Percentiles rank a stretch among this genome's conserved stretches.
Evolutionary conservation across 2,113 vertebrate species (phyloP).

Genomic region (Podilymbus podiceps): DNA sequence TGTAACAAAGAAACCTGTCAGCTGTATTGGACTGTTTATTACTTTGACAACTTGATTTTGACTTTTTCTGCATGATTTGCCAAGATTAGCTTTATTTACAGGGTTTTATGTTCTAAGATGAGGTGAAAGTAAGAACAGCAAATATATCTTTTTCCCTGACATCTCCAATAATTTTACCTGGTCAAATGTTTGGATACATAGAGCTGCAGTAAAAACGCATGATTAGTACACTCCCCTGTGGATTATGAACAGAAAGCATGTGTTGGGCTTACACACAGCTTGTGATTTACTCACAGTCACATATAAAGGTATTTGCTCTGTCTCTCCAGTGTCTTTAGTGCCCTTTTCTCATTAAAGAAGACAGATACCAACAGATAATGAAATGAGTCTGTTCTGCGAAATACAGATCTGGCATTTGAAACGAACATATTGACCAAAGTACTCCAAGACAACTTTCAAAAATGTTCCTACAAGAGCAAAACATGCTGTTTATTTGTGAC

Average conservation of each 20-base stretch:
- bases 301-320: constrained; percentile 32
- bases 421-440: background rate
- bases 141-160: constrained; percentile 56
- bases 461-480: background rate
- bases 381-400: background rate
- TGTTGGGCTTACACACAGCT: background rate
- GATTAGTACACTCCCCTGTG: constrained; percentile 9
- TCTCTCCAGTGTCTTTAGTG: background rate
- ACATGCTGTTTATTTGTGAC: background rate
- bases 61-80: constrained; percentile 58
- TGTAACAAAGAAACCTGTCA: constrained; percentile 40
- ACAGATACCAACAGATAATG: constrained; percentile 30
- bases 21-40: constrained; percentile 41
- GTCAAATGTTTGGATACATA: constrained; percentile 40
- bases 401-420: constrained; percentile 3
- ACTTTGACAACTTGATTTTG: constrained; percentile 59
- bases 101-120: constrained; percentile 41
- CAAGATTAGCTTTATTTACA: constrained; percentile 65
- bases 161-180: constrained; percentile 44
- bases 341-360: constrained; percentile 37
- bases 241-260: constrained; percentile 36
- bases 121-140: constrained; percentile 60
- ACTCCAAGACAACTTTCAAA: background rate
- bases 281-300: constrained; percentile 39
- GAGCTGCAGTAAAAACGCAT: constrained; percentile 35